Conservation (phyloP, 2,113 vertebrate genomes). For the Clarias gariepinus region DNA sequence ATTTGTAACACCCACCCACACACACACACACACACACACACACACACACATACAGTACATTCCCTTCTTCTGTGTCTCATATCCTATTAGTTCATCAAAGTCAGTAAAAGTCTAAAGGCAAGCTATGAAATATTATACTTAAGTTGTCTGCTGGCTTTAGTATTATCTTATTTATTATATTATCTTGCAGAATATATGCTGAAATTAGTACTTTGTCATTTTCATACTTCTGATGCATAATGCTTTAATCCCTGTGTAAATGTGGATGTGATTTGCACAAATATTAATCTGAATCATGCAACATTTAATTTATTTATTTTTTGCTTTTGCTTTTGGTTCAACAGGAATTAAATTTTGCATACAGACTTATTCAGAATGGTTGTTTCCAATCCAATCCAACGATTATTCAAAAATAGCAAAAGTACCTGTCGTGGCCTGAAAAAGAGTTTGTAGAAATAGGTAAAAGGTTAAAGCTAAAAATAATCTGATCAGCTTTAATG, state of each 20-base stretch:
- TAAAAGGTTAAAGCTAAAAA: too few relatives aligned
- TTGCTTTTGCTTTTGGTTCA: not conserved
- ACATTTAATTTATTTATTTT: too few relatives aligned
- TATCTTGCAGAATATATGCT: not conserved
- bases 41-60: constrained; percentile 11
- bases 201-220: not conserved
- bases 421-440: too few relatives aligned
- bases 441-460: too few relatives aligned
- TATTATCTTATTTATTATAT: too few relatives aligned
- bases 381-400: not conserved
- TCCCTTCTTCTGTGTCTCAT: constrained; percentile 8
- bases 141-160: not conserved
- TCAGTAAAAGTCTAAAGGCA: not conserved
- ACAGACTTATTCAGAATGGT: not conserved
- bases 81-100: not conserved
- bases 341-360: too few relatives aligned
- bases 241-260: not conserved
- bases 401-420: too few relatives aligned
- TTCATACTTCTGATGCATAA: not conserved
- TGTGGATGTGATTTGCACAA: not conserved
- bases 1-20: not conserved
- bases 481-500: too few relatives aligned
- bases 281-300: not conserved
- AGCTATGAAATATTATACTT: not conserved
- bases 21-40: not conserved